Conservation (phyloP, 2,888 invertebrate species). For the Anoncus sp. region DNA sequence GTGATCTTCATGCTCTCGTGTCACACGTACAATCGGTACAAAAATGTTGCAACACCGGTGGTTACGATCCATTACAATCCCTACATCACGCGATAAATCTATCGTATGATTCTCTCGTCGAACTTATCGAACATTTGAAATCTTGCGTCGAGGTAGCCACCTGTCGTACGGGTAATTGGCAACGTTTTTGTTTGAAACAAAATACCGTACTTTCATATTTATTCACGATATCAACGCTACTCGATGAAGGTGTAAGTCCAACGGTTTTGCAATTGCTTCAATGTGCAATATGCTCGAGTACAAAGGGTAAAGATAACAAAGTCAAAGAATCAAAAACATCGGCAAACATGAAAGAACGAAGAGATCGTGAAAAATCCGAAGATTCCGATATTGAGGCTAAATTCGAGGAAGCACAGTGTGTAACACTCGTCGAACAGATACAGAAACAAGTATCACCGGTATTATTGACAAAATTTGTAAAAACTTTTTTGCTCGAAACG, state of each 20-base stretch:
- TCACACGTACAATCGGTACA: constrained; percentile 90
- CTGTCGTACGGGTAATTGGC: constrained; percentile 97
- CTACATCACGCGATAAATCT: constrained; percentile 85
- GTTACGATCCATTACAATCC: constrained; percentile 83
- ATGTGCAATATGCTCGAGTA: constrained; percentile 91
- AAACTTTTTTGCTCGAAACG: constrained; percentile 96
- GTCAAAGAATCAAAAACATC: constrained; percentile 76
- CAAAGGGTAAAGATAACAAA: constrained; percentile 76
- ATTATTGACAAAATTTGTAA: constrained; percentile 88
- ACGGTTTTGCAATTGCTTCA: constrained; percentile 95
- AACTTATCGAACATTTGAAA: constrained; percentile 97
- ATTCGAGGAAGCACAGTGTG: constrained; percentile 88
- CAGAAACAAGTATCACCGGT: constrained; percentile 86
- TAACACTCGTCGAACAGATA: constrained; percentile 88
- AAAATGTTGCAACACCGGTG: constrained; percentile 85
- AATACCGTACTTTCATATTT: constrained; percentile 93
- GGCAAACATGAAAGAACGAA: constrained; percentile 82
- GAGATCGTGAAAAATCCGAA: constrained; percentile 88
- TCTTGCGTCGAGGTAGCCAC: constrained; percentile 97
- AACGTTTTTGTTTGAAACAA: constrained; percentile 92
- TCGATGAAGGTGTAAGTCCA: constrained; percentile 96
- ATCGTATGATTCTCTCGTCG: constrained; percentile 96
- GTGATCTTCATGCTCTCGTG: constrained; percentile 96
- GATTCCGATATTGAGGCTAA: constrained; percentile 87
- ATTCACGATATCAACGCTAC: constrained; percentile 90